phyloP scores from a whole-genome alignment of 1,140 invertebrate genomes.

The Aphaenogaster rudis region DNA sequence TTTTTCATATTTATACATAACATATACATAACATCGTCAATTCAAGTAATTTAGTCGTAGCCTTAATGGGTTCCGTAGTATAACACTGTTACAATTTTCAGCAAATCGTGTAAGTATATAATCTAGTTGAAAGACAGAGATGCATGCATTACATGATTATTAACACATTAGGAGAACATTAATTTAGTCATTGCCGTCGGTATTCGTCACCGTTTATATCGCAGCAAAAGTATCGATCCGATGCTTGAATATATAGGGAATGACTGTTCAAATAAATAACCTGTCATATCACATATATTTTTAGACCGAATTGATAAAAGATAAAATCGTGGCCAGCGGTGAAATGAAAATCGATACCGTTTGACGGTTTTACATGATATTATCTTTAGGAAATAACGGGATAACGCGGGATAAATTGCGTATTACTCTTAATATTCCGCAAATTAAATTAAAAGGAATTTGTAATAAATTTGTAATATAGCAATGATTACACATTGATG shows the following conservation, averaged over 20 bases:
- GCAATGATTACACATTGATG: not conserved
- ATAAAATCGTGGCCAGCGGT: constrained; percentile 37
- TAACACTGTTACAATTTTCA: constrained; percentile 69
- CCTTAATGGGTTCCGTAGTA: constrained; percentile 62
- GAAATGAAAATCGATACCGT: constrained; percentile 52
- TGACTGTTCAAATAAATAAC: constrained; percentile 58
- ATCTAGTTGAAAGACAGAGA: constrained; percentile 49
- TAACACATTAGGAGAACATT: constrained; percentile 29
- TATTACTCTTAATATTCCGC: constrained; percentile 22
- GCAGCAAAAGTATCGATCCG: constrained; percentile 1
- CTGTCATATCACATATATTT: constrained; percentile 50
- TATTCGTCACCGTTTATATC: constrained; percentile 37
- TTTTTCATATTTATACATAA: constrained; percentile 51
- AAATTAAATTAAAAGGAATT: constrained; percentile 28
- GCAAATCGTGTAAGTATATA: constrained; percentile 73
- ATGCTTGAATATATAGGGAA: constrained; percentile 33
- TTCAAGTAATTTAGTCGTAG: constrained; percentile 73
- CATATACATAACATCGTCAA: constrained; percentile 73
- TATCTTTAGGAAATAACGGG: constrained; percentile 28
- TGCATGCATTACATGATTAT: constrained; percentile 69
- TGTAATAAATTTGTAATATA: constrained; percentile 28
- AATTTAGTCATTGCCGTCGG: constrained; percentile 28
- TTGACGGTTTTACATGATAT: constrained; percentile 40
- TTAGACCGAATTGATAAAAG: constrained; percentile 52
- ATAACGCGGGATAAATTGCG: constrained; percentile 12